A percentile compares a stretch with the other conserved stretches of the same genome.
Conservation (phyloP, 2,113 vertebrate species). For the Mobula birostris region DNA sequence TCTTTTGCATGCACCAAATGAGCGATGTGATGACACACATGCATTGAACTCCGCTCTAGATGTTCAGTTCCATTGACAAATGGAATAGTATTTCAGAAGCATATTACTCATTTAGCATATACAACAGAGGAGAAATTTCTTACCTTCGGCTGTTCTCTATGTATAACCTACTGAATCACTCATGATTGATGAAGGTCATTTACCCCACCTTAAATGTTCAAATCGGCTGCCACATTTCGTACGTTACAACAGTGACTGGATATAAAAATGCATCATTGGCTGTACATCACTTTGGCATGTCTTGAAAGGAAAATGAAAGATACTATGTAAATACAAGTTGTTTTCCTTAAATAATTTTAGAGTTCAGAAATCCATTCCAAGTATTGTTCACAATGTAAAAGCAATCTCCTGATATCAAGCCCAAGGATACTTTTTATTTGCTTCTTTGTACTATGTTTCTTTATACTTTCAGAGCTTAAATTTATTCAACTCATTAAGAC, state of each 20-base stretch:
- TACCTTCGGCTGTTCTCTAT: neutral
- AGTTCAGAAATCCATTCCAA: neutral
- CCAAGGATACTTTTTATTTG: neutral
- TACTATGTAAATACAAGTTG: neutral
- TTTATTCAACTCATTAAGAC: neutral
- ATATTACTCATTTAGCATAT: no score
- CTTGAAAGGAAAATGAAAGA: no score
- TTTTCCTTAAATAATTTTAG: neutral
- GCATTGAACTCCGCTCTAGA: no score
- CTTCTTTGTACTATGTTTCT: neutral
- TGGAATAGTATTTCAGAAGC: no score
- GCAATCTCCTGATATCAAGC: neutral
- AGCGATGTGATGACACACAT: no score
- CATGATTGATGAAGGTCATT: neutral
- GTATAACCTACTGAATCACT: neutral
- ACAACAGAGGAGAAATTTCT: no score
- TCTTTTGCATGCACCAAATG: no score
- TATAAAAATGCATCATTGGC: no score
- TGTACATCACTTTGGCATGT: no score
- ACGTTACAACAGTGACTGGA: no score
- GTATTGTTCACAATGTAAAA: neutral
- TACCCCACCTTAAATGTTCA: neutral
- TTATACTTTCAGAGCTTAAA: neutral
- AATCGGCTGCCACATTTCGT: no score
- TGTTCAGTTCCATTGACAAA: no score